Base-by-base conservation (phyloP, 1,140 invertebrate genomes). In the Drosophila ambigua region DNA sequence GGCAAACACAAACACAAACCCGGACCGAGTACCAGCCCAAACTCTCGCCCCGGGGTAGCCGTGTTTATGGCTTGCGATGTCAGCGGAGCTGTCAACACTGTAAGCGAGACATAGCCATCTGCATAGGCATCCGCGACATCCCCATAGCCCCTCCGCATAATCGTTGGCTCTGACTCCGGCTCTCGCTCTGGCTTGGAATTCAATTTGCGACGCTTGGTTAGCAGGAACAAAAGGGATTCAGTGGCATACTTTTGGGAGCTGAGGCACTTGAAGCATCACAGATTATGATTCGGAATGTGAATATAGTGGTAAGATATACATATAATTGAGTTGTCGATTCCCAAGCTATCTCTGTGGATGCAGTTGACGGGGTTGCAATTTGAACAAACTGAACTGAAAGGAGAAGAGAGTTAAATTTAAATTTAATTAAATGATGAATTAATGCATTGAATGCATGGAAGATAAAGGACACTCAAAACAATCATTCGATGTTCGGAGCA, bases 21-120 rank as follows among this genome's bases (percentile, higher is more conserved):
- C 53, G 23, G 45, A 41, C 28, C 55, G 48, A 6, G 4, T 9
- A 45, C 53, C 39, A 41, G 24, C n/a, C 13, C 58, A 9, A 51
- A 23, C 61, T 31, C 26, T 68, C 28, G n/a, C 24, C 62, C 45
- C 24, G 23, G 62, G 59, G 58, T 54, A 81, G 82, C 66, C 75
- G 45, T 87, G 79, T 83, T 87, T 82, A 79, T 87, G 83, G 83
- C 79, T 77, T 69, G 65, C 66, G 26, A 58, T 68, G 66, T 77
- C 64, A 77, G 63, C 72, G 72, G 28, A 49, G 67, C 76, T 87
- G 83, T 87, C 82, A 82, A 72, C 82, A 77, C 72, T 79, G 83
- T 73, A 76, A 82, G 74, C 79, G 77, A 84, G 82, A 84, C 73
- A 81, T 57, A 57, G 59, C 53, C 77, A 77, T 80, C 68, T 26